Base-by-base conservation (phyloP, 2,113 vertebrate genomes). In the Blennius ocellaris region DNA sequence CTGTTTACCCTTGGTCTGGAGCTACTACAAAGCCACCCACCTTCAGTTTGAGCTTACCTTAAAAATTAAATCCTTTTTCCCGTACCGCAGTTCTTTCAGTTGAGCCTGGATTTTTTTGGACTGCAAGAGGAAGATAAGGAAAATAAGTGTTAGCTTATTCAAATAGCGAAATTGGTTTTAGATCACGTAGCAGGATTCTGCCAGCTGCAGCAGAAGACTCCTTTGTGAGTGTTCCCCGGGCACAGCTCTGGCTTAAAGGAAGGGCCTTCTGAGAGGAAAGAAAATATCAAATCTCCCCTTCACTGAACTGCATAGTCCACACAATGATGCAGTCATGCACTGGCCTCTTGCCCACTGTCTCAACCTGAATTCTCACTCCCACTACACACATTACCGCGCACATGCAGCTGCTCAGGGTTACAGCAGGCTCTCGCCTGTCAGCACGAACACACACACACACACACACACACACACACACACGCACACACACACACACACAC, bases 61-160 rank as follows among this genome's bases (percentile, higher is more conserved):
- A 93, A 97, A 97, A 94, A 99, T 95, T 93, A 99, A 96, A 94
- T 99, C 97, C 83, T 99, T 99, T 90, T 99, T 99, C 67, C 97
- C 98, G 68, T 99, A 99, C 71, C 96, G 96, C 78, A 99, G 95
- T 87, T 99, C 97, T 91, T 99, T 99, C 93, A 99, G 94, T 91
- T 99, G 98, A 77, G 97, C 95, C 93, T 99, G 98, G 81, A 99
- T 97, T 94, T 97, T 97, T 95, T 96, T 99, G 75, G 98, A 98
- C 98, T 99, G 95, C 69, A 95, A 93, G 74, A 66, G 36, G 56
- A 95, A 90, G 91, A 94, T 86, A 93, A 94, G 76, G 61, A 87
- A 87, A 94, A 93, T 89, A 72, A 73, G 63, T 63, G 66, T 89
- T 87, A 90, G 87, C 84, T 93, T 76, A 91, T 90, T 91, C 91